phyloP scores from a whole-genome alignment of 2,888 invertebrate genomes.

The Rhingia rostrata region DNA sequence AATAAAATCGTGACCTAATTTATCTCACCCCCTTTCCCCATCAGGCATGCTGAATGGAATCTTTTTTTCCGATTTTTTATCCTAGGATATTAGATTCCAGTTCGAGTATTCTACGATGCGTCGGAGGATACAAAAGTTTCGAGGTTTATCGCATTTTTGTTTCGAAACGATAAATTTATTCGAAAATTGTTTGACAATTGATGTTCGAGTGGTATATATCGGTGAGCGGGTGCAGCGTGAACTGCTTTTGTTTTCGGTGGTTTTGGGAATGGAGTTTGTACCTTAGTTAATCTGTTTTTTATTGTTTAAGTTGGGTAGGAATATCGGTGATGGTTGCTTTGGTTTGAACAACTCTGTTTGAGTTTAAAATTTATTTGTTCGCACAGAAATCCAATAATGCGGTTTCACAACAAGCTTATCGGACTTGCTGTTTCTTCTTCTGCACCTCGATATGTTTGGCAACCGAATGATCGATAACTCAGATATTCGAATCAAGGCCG shows the following conservation, averaged over 20 bases:
- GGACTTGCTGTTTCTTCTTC: too few relatives aligned
- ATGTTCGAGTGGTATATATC: constrained; percentile 34
- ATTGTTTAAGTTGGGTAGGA: too few relatives aligned
- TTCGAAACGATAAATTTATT: constrained; percentile 43
- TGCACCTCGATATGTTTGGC: too few relatives aligned
- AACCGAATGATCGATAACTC: too few relatives aligned
- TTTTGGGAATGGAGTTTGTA: constrained; percentile 12
- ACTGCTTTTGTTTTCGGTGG: background rate
- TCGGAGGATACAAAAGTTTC: constrained; percentile 7
- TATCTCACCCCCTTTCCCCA: constrained; percentile 27
- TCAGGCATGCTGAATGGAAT: constrained; percentile 1
- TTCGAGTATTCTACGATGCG: background rate
- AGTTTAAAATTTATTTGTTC: too few relatives aligned
- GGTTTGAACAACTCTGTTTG: too few relatives aligned
- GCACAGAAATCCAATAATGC: too few relatives aligned
- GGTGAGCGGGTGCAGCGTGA: constrained; percentile 14
- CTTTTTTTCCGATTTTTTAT: background rate
- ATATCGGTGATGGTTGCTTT: too few relatives aligned
- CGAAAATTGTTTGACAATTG: constrained; percentile 44
- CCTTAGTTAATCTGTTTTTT: too few relatives aligned
- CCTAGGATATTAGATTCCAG: constrained; percentile 7
- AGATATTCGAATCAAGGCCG: too few relatives aligned
- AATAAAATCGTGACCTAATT: constrained; percentile 49
- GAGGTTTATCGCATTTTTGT: constrained; percentile 30
- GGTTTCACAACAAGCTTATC: too few relatives aligned